Base-by-base conservation (phyloP, 1,140 invertebrate genomes). In the Goniozus legneri region DNA sequence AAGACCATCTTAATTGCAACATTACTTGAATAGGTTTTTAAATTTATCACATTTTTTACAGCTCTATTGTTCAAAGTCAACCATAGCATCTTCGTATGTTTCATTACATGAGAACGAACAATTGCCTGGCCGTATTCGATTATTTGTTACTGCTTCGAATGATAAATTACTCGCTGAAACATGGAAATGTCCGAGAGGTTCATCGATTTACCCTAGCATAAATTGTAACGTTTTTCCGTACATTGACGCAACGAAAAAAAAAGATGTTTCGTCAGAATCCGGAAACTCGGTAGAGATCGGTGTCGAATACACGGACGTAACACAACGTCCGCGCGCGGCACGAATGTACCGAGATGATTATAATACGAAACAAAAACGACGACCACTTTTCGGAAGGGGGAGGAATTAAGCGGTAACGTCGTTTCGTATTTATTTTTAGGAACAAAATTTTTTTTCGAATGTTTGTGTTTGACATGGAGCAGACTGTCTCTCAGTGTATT, bases 21-120 rank as follows among this genome's bases (percentile, higher is more conserved):
- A 33, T 33, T 14, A 16, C 27, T 33, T 38, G 13, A 47, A 50
- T 46, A 18, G 10, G 15, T 13, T 40, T 46, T 38, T 20, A 33
- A 27, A 22, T 47, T 24, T 27, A 27, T 27, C n/a, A 20, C 10
- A 27, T 38, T 21, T 34, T 30, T 63, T 58, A 38, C 48, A 68
- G 64, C 60, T 50, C 50, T 44, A 62, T 44, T 68, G 65, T 45
- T 64, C 64, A 37, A 68, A 65, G 39, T 37, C 40, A 31, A 39
- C 60, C 42, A 54, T 67, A 16, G 49, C 54, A 15, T 50, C 56
- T 7, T 64, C 58, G 8, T 60, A 56, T 32, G 19, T 60, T 39
- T 54, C 53, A 1, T n/a, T 66, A 4, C 44, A 65, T 10, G 62
- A 66, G 24, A 48, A 50, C 30, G 50, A 50, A 15, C 18, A 56